Base-by-base conservation (phyloP, 2,797 vertebrate genomes). In the Nyctalus aviator region DNA sequence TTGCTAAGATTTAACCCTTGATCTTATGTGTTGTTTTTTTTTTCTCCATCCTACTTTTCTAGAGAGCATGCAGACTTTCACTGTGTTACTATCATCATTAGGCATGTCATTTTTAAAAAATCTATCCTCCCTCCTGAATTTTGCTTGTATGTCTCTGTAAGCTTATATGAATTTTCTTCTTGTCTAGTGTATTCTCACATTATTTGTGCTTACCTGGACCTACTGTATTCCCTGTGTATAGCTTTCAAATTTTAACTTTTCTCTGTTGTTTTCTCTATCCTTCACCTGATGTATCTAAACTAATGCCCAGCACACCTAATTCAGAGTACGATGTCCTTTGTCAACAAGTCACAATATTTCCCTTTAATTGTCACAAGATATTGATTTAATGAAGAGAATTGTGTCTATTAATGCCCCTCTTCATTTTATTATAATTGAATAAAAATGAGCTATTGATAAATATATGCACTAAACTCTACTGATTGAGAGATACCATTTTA, bases 341-440 rank as follows among this genome's bases (percentile, higher is more conserved):
- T 30, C 7, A 79, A 21, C 20, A 82, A 32, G 37, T 90, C 84
- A 82, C 35, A 53, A 2, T 27, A 64, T 71, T 91, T 81, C 30
- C 6, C 44, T 72, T 2, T 55, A 44, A 18, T 55, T 20, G 48
- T 25, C 18, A 79, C 8, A 64, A 84, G 44, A 23, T 32, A 9
- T 0, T 71, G 37, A 84, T 25, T 88, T 11, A 72, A 25, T 44
- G 66, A n/a, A 85, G 15, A 73, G 4, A 90, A 64, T 64, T 82
- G 4, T 84, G 9, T 82, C 11, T 35, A 66, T 78, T 64, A 82
- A n/a, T 69, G 5, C 35, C 35, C 10, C 6, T 64, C n/a, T 79
- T 46, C 86, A n/a, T n/a, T 93, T 92, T 86, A 75, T 73, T 81
- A 23, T 59, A 73, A 94, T 81, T 83, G 35, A 69, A 72, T 71